Evolutionary conservation across 2,888 invertebrate species (phyloP).

Genomic region (Eupithecia centaureata): DNA sequence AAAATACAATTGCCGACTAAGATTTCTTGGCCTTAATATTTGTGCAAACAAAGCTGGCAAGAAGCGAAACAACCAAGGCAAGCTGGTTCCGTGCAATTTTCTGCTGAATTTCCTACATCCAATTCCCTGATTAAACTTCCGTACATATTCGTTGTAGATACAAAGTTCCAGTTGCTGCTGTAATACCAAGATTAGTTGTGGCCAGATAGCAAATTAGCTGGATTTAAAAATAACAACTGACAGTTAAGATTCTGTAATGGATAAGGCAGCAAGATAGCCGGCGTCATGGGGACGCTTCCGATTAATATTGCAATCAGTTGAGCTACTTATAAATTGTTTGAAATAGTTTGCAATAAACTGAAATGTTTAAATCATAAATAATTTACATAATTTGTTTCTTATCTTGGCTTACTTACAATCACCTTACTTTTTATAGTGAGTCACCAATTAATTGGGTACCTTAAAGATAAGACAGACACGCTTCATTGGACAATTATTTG

Average conservation of each 20-base stretch:
- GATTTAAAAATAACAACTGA: neutral
- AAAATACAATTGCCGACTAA: neutral
- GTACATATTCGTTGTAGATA: slow-evolving; percentile 1
- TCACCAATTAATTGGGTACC: too few species aligned
- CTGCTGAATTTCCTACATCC: slow-evolving; percentile 4
- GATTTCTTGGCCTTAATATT: slow-evolving; percentile 3
- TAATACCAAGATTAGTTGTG: neutral
- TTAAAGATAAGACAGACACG: too few species aligned
- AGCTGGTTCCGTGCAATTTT: neutral
- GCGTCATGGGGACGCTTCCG: too few species aligned
- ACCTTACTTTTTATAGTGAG: too few species aligned
- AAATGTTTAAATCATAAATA: too few species aligned
- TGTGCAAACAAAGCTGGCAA: neutral
- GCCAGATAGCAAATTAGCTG: neutral
- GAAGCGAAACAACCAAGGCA: neutral
- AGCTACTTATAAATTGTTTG: too few species aligned
- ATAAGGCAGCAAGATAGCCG: too few species aligned
- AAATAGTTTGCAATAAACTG: too few species aligned
- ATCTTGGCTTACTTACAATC: too few species aligned
- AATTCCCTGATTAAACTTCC: slow-evolving; percentile 13
- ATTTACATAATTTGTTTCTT: too few species aligned
- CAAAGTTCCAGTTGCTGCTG: neutral
- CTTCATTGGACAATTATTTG: too few species aligned
- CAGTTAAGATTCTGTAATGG: neutral
- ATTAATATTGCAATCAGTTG: too few species aligned